Percentiles rank a stretch among this genome's conserved stretches.
These are phyloP conservation scores for Teinopalpus imperialis DNA, from an alignment of 2,888 invertebrate species.

Conservation along the genomic window DNA sequence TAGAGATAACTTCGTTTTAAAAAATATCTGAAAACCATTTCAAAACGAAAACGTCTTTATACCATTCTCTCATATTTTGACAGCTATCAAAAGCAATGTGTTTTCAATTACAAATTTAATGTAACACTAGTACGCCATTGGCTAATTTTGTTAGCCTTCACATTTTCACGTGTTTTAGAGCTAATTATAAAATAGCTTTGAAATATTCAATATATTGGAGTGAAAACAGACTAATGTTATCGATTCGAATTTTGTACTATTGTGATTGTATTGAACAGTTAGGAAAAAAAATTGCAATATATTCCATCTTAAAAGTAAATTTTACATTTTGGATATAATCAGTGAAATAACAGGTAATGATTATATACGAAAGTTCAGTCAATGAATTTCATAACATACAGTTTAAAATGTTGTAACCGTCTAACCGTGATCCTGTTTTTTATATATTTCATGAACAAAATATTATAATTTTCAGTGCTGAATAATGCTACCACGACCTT, in stretches of 20 bases:
- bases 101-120: neutral
- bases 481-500: conserved; percentile 79
- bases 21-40: too few species aligned
- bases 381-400: too few species aligned
- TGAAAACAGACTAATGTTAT: conserved; percentile 9
- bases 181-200: neutral
- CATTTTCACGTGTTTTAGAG: too few species aligned
- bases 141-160: too few species aligned
- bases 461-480: conserved; percentile 5
- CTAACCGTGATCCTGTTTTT: too few species aligned
- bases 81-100: neutral
- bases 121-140: neutral
- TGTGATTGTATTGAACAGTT: too few species aligned
- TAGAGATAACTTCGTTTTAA: too few species aligned
- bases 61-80: too few species aligned
- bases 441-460: too few species aligned
- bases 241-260: conserved; percentile 10
- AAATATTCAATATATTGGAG: neutral
- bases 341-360: neutral
- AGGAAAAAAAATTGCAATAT: too few species aligned
- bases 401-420: too few species aligned
- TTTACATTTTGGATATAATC: neutral
- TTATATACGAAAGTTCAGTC: neutral
- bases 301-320: neutral
- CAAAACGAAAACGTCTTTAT: neutral